phyloP scores from a whole-genome alignment of 2,888 invertebrate genomes.

The Nipponacmea schrenckii region DNA sequence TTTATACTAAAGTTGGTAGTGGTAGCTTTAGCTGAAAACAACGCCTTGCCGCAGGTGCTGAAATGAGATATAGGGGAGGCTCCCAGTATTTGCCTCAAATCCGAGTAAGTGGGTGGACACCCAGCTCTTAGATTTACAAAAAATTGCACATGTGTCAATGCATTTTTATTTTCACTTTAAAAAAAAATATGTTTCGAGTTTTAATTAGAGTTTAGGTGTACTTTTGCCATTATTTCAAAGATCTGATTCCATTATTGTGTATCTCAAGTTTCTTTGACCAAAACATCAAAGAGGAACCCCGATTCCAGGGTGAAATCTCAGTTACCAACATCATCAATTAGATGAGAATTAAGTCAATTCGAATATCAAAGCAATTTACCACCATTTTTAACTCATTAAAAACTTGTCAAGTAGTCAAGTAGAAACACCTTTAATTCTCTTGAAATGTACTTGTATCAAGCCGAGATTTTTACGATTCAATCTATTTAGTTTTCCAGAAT shows the following conservation, averaged over 20 bases:
- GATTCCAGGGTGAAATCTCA: background rate
- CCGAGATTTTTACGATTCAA: no score
- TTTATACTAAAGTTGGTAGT: background rate
- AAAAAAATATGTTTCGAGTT: background rate
- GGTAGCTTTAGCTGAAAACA: background rate
- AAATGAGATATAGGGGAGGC: background rate
- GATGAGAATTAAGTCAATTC: conserved; percentile 1
- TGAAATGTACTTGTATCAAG: no score
- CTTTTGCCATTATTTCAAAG: conserved; percentile 3
- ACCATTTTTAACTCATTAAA: conserved; percentile 1
- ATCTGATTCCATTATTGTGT: background rate
- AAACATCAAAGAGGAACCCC: background rate
- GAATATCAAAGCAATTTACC: conserved; percentile 1
- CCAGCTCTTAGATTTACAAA: background rate
- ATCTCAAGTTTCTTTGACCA: background rate
- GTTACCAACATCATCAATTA: background rate
- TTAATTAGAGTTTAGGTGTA: background rate
- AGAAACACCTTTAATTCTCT: no score
- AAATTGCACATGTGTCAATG: background rate
- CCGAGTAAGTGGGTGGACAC: conserved; percentile 4
- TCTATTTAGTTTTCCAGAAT: no score
- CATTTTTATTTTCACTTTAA: background rate
- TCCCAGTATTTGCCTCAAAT: background rate
- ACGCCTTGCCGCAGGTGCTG: conserved; percentile 9
- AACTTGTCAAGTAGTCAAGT: no score